Evolutionary conservation across 2,888 invertebrate species (phyloP).

Genomic region (Drosophila pseudotalamancana): DNA sequence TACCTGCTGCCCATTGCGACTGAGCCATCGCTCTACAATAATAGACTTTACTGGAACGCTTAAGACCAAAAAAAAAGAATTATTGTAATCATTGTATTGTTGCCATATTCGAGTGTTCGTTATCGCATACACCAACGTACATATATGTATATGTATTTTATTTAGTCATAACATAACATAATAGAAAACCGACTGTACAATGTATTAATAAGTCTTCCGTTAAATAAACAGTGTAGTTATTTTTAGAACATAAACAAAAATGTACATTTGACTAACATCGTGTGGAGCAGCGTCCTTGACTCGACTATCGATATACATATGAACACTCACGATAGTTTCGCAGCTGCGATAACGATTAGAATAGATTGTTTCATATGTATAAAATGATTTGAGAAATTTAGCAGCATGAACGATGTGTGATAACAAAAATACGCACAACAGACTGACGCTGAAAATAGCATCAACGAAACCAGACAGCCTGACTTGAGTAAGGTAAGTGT

Average conservation of each 20-base stretch:
- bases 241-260: conserved; percentile 3
- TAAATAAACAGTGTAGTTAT: conserved; percentile 20
- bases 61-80: conserved; percentile 1
- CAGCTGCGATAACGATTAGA: conserved; percentile 26
- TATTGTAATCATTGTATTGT: conserved; percentile 23
- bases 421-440: conserved; percentile 53
- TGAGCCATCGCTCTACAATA: conserved; percentile 87
- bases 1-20: conserved; percentile 91
- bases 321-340: not conserved
- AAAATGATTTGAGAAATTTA: conserved; percentile 44
- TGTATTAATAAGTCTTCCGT: conserved; percentile 56
- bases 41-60: conserved; percentile 86
- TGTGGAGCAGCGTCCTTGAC: not conserved
- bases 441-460: conserved; percentile 35
- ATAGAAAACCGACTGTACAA: conserved; percentile 31
- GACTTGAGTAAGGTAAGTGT: conserved; percentile 43
- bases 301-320: conserved; percentile 17
- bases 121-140: conserved; percentile 5
- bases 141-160: conserved; percentile 25
- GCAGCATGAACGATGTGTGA: conserved; percentile 47
- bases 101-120: conserved; percentile 53
- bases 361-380: conserved; percentile 16
- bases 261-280: conserved; percentile 1
- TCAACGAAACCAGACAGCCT: conserved; percentile 16
- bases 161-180: conserved; percentile 51